Evolutionary conservation across 2,797 vertebrate genomes (phyloP).

Genomic region (Huso huso): DNA sequence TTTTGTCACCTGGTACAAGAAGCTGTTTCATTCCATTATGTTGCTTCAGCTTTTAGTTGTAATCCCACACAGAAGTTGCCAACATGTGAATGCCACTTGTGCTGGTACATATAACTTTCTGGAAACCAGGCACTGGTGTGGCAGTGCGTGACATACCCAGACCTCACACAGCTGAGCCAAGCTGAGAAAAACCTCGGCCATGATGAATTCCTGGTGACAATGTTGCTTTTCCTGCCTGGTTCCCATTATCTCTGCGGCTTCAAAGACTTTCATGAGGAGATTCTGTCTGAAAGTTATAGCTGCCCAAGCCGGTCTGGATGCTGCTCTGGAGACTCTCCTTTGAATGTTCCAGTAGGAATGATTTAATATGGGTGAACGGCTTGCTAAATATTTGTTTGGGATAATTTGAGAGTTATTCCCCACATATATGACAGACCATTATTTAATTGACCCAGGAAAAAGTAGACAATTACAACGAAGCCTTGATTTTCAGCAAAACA

Average conservation of each 20-base stretch:
- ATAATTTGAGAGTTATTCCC: conserved; percentile 7
- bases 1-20: conserved; percentile 6
- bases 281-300: conserved; percentile 53
- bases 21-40: neutral
- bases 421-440: neutral
- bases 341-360: conserved; percentile 12
- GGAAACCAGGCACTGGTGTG: conserved; percentile 36
- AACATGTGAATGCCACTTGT: conserved; percentile 13
- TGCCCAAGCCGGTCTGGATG: conserved; percentile 48
- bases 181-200: conserved; percentile 40
- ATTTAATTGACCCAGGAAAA: conserved; percentile 5
- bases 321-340: conserved; percentile 18
- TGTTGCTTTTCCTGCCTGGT: conserved; percentile 75
- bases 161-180: conserved; percentile 53
- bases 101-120: conserved; percentile 16
- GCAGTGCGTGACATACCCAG: conserved; percentile 49
- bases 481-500: too few relatives aligned
- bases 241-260: conserved; percentile 70
- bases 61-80: neutral
- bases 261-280: conserved; percentile 52
- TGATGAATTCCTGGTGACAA: conserved; percentile 60
- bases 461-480: too few relatives aligned
- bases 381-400: conserved; percentile 8
- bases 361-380: neutral
- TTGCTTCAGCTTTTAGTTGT: neutral